Evolutionary conservation across 1,140 invertebrate species (phyloP).

Genomic region (Drosophila equinoxialis): DNA sequence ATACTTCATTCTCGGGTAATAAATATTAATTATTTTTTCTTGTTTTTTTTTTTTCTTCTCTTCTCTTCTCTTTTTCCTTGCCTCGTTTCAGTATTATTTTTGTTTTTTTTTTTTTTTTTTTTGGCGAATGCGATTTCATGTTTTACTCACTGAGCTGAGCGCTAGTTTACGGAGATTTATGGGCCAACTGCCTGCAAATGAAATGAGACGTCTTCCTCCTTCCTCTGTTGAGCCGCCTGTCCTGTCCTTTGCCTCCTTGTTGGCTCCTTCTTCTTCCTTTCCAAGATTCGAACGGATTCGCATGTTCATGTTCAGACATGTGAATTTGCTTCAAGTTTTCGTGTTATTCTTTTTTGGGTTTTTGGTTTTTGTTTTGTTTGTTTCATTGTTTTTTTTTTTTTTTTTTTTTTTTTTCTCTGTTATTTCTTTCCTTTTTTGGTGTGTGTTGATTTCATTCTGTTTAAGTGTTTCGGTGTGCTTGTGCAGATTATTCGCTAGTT

Average conservation of each 20-base stretch:
- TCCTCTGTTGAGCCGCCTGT: slow-evolving; percentile 15
- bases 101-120: slow-evolving; percentile 7
- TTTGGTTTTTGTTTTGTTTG: slow-evolving; percentile 7
- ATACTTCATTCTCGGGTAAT: slow-evolving; percentile 80
- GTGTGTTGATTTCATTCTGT: background rate
- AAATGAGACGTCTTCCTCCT: slow-evolving; percentile 62
- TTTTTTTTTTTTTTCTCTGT: background rate
- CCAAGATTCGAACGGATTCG: slow-evolving; percentile 33
- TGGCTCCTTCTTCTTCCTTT: slow-evolving; percentile 14
- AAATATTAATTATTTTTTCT: slow-evolving; percentile 76
- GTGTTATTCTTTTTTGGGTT: slow-evolving; percentile 30
- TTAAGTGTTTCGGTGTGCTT: background rate
- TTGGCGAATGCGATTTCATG: slow-evolving; percentile 73
- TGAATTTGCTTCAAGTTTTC: slow-evolving; percentile 58
- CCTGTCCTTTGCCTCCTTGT: background rate
- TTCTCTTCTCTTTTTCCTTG: slow-evolving; percentile 10
- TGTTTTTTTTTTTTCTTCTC: slow-evolving; percentile 7
- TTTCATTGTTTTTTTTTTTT: background rate
- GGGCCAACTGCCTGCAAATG: slow-evolving; percentile 52
- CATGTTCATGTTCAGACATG: slow-evolving; percentile 52
- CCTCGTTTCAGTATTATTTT: background rate
- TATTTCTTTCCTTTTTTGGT: background rate
- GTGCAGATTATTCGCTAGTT: slow-evolving; percentile 9
- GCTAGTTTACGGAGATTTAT: slow-evolving; percentile 74
- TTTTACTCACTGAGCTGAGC: slow-evolving; percentile 41